Percentiles rank a stretch among this genome's conserved stretches.
These are phyloP conservation scores for Nomada fabriciana DNA, from an alignment of 2,888 invertebrate genomes.

Conservation along the genomic window DNA sequence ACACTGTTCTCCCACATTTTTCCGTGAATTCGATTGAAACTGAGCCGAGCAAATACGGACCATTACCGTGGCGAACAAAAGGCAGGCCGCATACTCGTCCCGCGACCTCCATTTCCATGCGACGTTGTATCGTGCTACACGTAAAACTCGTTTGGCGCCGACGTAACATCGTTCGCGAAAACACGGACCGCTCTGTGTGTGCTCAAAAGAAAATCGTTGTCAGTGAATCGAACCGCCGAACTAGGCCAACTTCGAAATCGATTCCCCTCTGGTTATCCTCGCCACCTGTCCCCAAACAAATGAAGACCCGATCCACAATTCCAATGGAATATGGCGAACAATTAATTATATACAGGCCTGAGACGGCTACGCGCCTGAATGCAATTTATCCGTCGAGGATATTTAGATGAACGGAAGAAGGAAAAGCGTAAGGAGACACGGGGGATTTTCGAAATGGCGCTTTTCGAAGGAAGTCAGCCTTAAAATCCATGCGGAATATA, in stretches of 20 bases:
- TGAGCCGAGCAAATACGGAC: conserved; percentile 49
- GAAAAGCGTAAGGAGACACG: too few relatives aligned
- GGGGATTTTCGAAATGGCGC: too few relatives aligned
- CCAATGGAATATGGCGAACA: neutral
- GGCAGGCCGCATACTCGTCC: conserved; percentile 38
- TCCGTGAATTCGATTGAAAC: conserved; percentile 47
- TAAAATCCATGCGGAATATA: neutral
- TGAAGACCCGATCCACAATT: neutral
- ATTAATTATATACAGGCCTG: neutral
- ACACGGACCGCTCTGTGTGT: conserved; percentile 1
- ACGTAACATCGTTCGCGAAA: conserved; percentile 40
- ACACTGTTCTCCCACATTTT: conserved; percentile 26
- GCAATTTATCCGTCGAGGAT: too few relatives aligned
- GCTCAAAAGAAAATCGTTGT: conserved; percentile 40
- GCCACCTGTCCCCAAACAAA: neutral
- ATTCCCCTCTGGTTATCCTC: conserved; percentile 22
- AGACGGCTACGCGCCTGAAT: too few relatives aligned
- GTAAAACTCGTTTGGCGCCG: conserved; percentile 45
- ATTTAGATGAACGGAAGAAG: too few relatives aligned
- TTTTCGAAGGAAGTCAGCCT: neutral
- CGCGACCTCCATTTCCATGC: conserved; percentile 54
- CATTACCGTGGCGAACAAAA: conserved; percentile 49
- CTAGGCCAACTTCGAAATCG: conserved; percentile 40
- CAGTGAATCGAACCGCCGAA: conserved; percentile 38
- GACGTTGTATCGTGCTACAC: conserved; percentile 40